These are phyloP conservation scores for Aricia agestis DNA, from an alignment of 1,140 invertebrate genomes.

Conservation along the genomic window DNA sequence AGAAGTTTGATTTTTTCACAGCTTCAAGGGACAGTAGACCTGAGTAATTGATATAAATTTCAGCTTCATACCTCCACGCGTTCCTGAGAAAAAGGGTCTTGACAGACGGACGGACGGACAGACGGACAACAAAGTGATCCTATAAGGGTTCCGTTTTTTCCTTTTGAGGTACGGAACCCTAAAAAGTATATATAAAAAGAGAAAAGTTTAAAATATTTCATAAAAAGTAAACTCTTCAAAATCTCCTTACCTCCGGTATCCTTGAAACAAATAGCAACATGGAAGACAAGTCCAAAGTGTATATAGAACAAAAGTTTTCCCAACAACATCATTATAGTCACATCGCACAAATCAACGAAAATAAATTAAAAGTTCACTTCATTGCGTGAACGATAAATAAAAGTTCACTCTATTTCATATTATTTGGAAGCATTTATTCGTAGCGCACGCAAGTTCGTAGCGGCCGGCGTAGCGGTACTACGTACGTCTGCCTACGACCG, in stretches of 20 bases:
- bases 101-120: no score
- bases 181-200: no score
- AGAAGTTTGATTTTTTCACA: no score
- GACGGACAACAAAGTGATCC: no score
- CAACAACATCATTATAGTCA: slow-evolving; percentile 69
- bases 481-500: slow-evolving; percentile 41
- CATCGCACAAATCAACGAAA: slow-evolving; percentile 47
- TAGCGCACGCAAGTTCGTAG: slow-evolving; percentile 55
- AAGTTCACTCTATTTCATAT: slow-evolving; percentile 18
- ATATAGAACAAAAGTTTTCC: slow-evolving; percentile 69
- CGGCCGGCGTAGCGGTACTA: slow-evolving; percentile 48
- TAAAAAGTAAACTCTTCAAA: background rate
- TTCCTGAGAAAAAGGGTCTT: no score
- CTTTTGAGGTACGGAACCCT: no score
- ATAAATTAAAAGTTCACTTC: slow-evolving; percentile 22
- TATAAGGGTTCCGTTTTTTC: no score
- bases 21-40: no score
- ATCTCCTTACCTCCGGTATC: slow-evolving; percentile 60
- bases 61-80: no score
- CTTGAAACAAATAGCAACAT: slow-evolving; percentile 72
- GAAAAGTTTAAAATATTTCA: no score
- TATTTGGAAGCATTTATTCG: slow-evolving; percentile 27
- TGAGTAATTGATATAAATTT: no score
- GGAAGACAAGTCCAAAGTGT: slow-evolving; percentile 73
- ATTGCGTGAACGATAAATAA: slow-evolving; percentile 24